A percentile compares a stretch with the other conserved stretches of the same genome.
phyloP scores from a whole-genome alignment of 2,888 invertebrate genomes.

The Chalcis sispes region DNA sequence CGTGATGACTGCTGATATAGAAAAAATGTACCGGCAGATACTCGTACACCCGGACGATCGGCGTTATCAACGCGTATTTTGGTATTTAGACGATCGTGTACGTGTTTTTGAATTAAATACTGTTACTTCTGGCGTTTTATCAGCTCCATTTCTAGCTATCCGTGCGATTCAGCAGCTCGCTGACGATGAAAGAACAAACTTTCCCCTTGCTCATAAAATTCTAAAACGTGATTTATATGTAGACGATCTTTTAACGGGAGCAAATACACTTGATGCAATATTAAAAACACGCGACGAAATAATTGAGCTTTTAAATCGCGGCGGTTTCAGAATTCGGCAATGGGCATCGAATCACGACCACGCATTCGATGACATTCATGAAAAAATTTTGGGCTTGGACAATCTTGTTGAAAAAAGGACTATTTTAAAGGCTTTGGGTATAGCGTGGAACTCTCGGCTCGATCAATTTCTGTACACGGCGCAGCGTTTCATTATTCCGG shows the following conservation, averaged over 20 bases:
- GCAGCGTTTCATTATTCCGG: not conserved
- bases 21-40: too few relatives aligned
- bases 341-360: constrained; percentile 59
- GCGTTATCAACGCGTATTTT: not conserved
- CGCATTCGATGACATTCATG: not conserved
- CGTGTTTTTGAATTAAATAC: not conserved
- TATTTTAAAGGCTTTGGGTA: not conserved
- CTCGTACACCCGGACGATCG: too few relatives aligned
- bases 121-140: not conserved
- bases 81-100: not conserved
- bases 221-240: not conserved
- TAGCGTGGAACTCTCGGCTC: not conserved
- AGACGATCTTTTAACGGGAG: not conserved
- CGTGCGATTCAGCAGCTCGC: constrained; percentile 36
- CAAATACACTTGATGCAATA: not conserved
- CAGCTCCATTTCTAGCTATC: not conserved
- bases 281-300: not conserved
- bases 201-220: not conserved
- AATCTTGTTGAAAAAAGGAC: not conserved
- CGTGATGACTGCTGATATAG: too few relatives aligned
- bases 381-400: not conserved
- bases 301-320: not conserved
- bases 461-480: not conserved
- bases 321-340: constrained; percentile 59
- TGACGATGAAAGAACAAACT: not conserved